Conservation (phyloP, 2,113 vertebrate genomes). For the Lasiurus cinereus region DNA sequence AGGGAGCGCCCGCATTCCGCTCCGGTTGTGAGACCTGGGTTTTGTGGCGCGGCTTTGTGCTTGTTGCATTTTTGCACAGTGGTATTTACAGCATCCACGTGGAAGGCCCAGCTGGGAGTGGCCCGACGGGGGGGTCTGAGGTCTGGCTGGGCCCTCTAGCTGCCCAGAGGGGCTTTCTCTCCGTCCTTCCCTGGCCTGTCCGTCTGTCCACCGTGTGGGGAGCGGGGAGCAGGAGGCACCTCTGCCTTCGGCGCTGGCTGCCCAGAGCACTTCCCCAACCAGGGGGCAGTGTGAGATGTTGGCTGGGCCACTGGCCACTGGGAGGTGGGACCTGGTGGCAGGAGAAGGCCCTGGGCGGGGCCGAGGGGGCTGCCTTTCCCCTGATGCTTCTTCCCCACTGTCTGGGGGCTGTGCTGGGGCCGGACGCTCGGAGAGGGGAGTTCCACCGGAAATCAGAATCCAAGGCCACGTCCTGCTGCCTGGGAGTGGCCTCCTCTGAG, state of each 20-base stretch:
- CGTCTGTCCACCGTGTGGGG: neutral
- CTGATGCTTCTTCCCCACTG: neutral
- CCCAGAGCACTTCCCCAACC: neutral
- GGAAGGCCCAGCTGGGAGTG: neutral
- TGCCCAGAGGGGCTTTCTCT: neutral
- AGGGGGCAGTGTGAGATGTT: neutral
- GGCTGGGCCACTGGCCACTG: neutral
- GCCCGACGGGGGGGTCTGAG: neutral
- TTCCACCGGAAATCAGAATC: neutral
- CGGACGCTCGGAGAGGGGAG: neutral
- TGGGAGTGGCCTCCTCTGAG: neutral
- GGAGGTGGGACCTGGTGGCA: neutral
- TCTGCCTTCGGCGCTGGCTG: neutral
- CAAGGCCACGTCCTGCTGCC: neutral
- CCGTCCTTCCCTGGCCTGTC: slow-evolving; percentile 29
- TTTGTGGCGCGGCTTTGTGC: slow-evolving; percentile 11
- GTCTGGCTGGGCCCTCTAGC: neutral
- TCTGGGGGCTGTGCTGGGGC: neutral
- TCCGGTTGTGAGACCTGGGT: neutral
- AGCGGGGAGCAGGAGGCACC: neutral
- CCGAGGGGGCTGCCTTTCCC: neutral
- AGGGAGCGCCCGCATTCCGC: neutral
- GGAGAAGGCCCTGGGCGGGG: neutral
- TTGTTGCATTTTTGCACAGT: slow-evolving; percentile 35
- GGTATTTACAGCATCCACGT: neutral